phyloP scores from a whole-genome alignment of 2,797 vertebrate species.

The Paedocypris micromegethes region DNA sequence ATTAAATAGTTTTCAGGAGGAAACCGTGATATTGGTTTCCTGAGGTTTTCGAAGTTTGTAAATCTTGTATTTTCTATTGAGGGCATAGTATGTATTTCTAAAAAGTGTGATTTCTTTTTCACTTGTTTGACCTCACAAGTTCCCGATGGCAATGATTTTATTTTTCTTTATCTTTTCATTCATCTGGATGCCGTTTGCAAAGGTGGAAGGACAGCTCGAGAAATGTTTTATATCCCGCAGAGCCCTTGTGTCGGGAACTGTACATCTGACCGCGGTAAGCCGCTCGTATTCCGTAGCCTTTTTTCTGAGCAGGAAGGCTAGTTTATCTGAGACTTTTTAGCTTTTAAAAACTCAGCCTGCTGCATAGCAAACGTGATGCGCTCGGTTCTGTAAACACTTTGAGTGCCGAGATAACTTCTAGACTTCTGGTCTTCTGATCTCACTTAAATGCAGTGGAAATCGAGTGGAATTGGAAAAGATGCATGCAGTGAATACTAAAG shows the following conservation, averaged over 20 bases:
- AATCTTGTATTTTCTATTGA: no score
- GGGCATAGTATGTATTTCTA: no score
- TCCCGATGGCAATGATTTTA: neutral
- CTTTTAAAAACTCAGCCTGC: slow-evolving; percentile 37
- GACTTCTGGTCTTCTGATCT: slow-evolving; percentile 46
- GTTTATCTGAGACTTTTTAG: slow-evolving; percentile 31
- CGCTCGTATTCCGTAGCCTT: slow-evolving; percentile 28
- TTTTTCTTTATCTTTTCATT: slow-evolving; percentile 42
- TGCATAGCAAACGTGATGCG: slow-evolving; percentile 32
- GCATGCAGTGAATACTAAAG: slow-evolving; percentile 50
- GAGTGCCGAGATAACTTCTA: slow-evolving; percentile 41
- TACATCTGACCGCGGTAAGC: slow-evolving; percentile 71
- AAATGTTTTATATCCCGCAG: slow-evolving; percentile 93
- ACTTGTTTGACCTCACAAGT: neutral
- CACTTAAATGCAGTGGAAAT: slow-evolving; percentile 44
- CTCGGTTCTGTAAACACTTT: slow-evolving; percentile 44
- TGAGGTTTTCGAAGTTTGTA: no score
- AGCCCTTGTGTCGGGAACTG: slow-evolving; percentile 90
- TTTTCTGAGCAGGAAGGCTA: slow-evolving; percentile 17
- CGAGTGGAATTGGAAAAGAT: slow-evolving; percentile 50
- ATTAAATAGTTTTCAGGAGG: no score
- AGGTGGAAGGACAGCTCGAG: slow-evolving; percentile 87
- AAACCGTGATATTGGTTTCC: no score
- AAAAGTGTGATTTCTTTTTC: neutral
- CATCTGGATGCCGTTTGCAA: slow-evolving; percentile 53